Conservation (phyloP, 2,888 invertebrate genomes). For the Stenoptilia bipunctidactyla region DNA sequence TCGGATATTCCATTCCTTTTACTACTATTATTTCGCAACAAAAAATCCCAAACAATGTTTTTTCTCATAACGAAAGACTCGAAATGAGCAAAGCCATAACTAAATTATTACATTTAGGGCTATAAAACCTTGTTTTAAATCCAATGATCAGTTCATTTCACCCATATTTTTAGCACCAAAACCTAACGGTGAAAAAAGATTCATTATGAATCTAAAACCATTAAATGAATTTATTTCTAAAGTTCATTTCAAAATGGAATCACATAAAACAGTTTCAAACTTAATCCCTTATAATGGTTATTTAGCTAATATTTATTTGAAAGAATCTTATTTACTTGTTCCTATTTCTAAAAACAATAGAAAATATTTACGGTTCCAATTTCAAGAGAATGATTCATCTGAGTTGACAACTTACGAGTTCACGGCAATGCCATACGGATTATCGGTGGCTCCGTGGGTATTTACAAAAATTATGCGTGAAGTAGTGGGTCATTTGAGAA, state of each 20-base stretch:
- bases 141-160: no score
- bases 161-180: slow-evolving; percentile 14
- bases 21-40: no score
- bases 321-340: slow-evolving; percentile 2
- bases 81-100: no score
- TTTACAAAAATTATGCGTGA: slow-evolving; percentile 7
- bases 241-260: slow-evolving; percentile 17
- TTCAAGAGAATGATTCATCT: background rate
- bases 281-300: no score
- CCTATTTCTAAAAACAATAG: background rate
- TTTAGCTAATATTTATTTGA: slow-evolving; percentile 5
- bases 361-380: slow-evolving; percentile 5
- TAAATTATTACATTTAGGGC: no score
- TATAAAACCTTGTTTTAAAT: no score
- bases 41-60: slow-evolving; percentile 6
- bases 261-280: slow-evolving; percentile 9
- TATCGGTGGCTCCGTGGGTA: slow-evolving; percentile 1
- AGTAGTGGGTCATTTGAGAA: slow-evolving; percentile 2
- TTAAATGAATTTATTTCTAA: slow-evolving; percentile 14
- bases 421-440: slow-evolving; percentile 5
- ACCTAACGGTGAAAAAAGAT: slow-evolving; percentile 12
- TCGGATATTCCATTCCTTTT: no score
- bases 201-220: slow-evolving; percentile 15
- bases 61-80: no score
- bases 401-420: slow-evolving; percentile 3